phyloP scores from a whole-genome alignment of 2,113 vertebrate species.

The Stercorarius parasiticus region DNA sequence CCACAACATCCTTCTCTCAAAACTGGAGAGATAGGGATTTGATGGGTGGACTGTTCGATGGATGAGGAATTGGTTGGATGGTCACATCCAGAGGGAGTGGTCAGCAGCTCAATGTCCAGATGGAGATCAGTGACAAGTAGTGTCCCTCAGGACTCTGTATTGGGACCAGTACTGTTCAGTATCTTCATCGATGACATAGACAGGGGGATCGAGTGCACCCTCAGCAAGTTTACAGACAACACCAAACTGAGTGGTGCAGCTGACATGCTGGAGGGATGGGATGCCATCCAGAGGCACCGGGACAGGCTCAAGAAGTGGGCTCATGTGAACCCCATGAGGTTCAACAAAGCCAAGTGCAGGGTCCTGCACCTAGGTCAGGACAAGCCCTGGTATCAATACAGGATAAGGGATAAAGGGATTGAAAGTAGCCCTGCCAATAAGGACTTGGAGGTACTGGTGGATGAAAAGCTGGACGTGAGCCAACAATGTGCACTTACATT shows the following conservation, averaged over 20 bases:
- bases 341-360: neutral
- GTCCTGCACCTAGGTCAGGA: too few relatives aligned
- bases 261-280: accelerated
- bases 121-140: too few relatives aligned
- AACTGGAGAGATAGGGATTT: neutral
- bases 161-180: neutral
- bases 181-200: neutral
- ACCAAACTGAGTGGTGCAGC: neutral
- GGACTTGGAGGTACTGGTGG: too few relatives aligned
- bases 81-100: neutral
- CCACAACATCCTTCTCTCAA: neutral
- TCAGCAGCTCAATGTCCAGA: neutral
- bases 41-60: neutral
- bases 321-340: neutral
- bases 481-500: neutral
- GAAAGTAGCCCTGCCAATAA: neutral
- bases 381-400: neutral
- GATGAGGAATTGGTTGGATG: neutral
- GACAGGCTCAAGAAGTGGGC: neutral
- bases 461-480: neutral
- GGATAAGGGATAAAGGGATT: neutral
- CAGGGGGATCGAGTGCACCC: neutral
- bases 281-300: neutral
- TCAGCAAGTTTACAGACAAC: neutral
- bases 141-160: neutral